A percentile compares a stretch with the other conserved stretches of the same genome.
phyloP scores from a whole-genome alignment of 2,113 vertebrate genomes.

The Sceloporus tristichus region DNA sequence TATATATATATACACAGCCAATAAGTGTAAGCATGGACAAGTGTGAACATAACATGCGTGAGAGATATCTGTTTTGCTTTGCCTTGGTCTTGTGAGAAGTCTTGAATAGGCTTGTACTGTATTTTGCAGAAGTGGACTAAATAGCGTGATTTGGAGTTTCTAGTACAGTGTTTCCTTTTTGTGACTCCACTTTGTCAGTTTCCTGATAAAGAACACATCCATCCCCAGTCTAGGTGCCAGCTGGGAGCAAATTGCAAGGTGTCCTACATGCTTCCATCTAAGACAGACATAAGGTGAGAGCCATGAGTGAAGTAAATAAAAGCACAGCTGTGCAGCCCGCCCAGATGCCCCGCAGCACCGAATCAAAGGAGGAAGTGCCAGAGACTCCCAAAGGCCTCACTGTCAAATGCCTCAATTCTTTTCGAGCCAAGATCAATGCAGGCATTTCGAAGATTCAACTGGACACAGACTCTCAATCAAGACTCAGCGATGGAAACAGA shows the following conservation, averaged over 20 bases:
- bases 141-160: neutral
- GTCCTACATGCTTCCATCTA: neutral
- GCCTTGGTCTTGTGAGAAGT: neutral
- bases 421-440: conserved; percentile 64
- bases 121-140: neutral
- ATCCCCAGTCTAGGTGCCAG: too few species aligned
- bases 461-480: conserved; percentile 16
- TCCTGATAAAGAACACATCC: neutral
- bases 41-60: neutral
- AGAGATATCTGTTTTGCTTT: neutral
- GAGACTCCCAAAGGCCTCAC: conserved; percentile 50
- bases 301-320: neutral
- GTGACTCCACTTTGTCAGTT: neutral
- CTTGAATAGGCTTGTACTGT: neutral
- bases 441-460: conserved; percentile 71
- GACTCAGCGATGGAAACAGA: neutral
- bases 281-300: neutral
- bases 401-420: conserved; percentile 74
- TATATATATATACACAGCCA: too few species aligned
- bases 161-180: neutral
- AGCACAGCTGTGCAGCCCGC: fast-evolving
- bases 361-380: neutral
- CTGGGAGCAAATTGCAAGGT: conserved; percentile 18
- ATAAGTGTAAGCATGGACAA: neutral
- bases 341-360: fast-evolving